phyloP scores from a whole-genome alignment of 2,113 vertebrate genomes.

The Drymodes brunneopygia region DNA sequence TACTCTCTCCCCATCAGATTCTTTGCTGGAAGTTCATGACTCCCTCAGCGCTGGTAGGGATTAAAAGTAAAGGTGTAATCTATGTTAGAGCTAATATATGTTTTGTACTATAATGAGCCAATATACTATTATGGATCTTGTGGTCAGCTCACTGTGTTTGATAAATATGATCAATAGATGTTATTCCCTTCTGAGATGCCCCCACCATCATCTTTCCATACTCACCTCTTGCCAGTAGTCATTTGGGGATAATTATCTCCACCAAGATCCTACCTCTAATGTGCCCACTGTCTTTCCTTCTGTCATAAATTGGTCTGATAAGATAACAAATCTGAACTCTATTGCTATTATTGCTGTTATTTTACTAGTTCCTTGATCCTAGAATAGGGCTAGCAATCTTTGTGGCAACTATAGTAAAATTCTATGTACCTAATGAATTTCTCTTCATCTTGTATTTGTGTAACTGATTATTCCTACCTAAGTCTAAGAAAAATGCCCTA shows the following conservation, averaged over 20 bases:
- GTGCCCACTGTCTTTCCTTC: slow-evolving; percentile 29
- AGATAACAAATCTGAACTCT: slow-evolving; percentile 40
- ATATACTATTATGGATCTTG: slow-evolving; percentile 42
- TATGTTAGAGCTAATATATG: slow-evolving; percentile 19
- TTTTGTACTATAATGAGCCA: slow-evolving; percentile 25
- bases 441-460: not conserved
- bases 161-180: slow-evolving; percentile 37
- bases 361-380: slow-evolving; percentile 33
- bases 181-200: slow-evolving; percentile 37
- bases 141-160: slow-evolving; percentile 13
- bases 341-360: not conserved
- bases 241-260: slow-evolving; percentile 37
- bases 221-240: not conserved
- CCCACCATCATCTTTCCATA: not conserved
- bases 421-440: not conserved
- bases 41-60: not conserved
- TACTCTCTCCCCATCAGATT: not conserved
- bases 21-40: slow-evolving; percentile 23
- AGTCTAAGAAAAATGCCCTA: not conserved
- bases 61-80: slow-evolving; percentile 49
- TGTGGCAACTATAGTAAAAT: not conserved
- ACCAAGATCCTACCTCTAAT: slow-evolving; percentile 38
- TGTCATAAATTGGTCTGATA: slow-evolving; percentile 18
- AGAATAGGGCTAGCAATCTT: not conserved
- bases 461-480: not conserved